phyloP scores from a whole-genome alignment of 2,888 invertebrate genomes.

The Parelbella ahira region DNA sequence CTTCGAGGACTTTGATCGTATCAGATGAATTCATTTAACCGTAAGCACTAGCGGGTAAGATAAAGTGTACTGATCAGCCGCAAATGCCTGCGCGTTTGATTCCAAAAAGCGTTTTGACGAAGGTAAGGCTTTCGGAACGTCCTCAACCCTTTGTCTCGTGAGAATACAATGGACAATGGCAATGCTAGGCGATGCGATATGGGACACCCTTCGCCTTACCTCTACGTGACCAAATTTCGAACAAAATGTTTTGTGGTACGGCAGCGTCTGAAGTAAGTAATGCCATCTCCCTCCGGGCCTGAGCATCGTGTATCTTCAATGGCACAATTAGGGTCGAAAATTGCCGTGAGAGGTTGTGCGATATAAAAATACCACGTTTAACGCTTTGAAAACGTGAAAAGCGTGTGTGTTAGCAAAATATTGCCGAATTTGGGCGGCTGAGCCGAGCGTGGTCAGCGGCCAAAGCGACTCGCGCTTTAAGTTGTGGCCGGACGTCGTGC shows the following conservation, averaged over 20 bases:
- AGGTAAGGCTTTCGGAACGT: constrained; percentile 63
- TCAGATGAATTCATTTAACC: constrained; percentile 29
- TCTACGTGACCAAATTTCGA: constrained; percentile 77
- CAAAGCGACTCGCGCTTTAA: constrained; percentile 49
- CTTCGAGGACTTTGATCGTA: constrained; percentile 26
- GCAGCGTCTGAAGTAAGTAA: constrained; percentile 65
- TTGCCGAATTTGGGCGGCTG: constrained; percentile 30
- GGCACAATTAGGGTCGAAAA: constrained; percentile 27
- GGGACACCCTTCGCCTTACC: constrained; percentile 58
- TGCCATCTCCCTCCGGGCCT: constrained; percentile 55
- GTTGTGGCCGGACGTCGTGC: constrained; percentile 55
- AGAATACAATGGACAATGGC: constrained; percentile 76
- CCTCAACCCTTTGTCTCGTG: constrained; percentile 76
- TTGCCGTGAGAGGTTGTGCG: constrained; percentile 19
- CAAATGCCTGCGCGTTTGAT: constrained; percentile 65
- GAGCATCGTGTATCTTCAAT: constrained; percentile 35
- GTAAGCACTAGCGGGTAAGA: constrained; percentile 33
- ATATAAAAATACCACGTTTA: constrained; percentile 3
- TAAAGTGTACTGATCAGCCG: constrained; percentile 44
- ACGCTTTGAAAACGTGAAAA: too few relatives aligned
- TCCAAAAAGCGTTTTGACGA: constrained; percentile 71
- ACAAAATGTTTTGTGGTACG: constrained; percentile 68
- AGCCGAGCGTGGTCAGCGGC: constrained; percentile 54
- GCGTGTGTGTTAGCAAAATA: constrained; percentile 22
- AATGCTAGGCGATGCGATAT: constrained; percentile 72